Evolutionary conservation across 2,888 invertebrate species (phyloP).

Genomic region (Metopia argyrocephala): DNA sequence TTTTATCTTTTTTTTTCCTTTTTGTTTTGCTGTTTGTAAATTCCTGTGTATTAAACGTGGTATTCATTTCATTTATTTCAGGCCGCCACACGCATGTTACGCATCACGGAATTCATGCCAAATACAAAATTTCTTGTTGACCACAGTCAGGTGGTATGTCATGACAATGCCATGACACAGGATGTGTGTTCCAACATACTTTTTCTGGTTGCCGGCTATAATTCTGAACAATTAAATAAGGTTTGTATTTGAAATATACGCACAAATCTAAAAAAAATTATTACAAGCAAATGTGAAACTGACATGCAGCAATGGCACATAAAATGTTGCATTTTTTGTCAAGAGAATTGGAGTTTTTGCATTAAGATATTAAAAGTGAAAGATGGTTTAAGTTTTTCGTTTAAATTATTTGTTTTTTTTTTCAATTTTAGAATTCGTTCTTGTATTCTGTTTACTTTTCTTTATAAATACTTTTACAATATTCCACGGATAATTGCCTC

Average conservation of each 20-base stretch:
- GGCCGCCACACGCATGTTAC: slow-evolving; percentile 77
- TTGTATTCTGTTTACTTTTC: too few relatives aligned
- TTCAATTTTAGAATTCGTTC: too few relatives aligned
- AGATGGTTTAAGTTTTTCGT: too few relatives aligned
- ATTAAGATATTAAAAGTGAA: too few relatives aligned
- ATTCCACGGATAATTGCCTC: too few relatives aligned
- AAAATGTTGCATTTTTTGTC: too few relatives aligned
- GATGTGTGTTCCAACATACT: slow-evolving; percentile 81
- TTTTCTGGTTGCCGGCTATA: slow-evolving; percentile 82
- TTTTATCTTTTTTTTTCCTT: neutral
- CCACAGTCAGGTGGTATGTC: slow-evolving; percentile 79
- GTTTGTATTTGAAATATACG: slow-evolving; percentile 73
- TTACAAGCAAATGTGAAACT: too few relatives aligned
- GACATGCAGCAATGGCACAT: too few relatives aligned
- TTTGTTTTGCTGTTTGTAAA: neutral
- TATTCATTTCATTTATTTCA: slow-evolving; percentile 61
- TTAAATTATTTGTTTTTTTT: too few relatives aligned
- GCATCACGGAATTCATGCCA: slow-evolving; percentile 78
- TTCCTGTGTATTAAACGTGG: neutral
- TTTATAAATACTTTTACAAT: too few relatives aligned
- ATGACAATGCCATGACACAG: slow-evolving; percentile 79
- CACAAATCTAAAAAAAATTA: too few relatives aligned
- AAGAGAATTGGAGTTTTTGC: too few relatives aligned
- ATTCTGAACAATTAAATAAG: slow-evolving; percentile 81
- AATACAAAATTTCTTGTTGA: slow-evolving; percentile 77